Evolutionary conservation across 2,888 invertebrate genomes (phyloP).

Genomic region (Lasioglossum zephyrum): DNA sequence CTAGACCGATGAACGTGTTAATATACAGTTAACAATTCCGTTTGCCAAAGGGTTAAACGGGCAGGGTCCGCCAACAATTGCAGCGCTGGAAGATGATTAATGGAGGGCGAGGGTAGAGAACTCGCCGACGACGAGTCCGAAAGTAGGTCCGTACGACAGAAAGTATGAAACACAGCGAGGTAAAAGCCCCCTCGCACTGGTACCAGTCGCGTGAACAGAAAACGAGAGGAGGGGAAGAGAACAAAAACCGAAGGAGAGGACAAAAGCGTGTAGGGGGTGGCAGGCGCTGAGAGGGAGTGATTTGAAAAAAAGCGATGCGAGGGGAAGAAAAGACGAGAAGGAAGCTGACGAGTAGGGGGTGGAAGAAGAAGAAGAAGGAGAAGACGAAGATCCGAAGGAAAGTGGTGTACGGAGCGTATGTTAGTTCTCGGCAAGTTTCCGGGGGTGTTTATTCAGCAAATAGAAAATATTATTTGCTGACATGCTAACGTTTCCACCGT

Average conservation of each 20-base stretch:
- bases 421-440: conserved; percentile 26
- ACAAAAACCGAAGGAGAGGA: conserved; percentile 15
- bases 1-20: too few relatives aligned
- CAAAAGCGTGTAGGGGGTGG: conserved; percentile 41
- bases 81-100: conserved; percentile 55
- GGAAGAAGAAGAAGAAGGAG: neutral
- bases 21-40: neutral
- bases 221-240: conserved; percentile 18
- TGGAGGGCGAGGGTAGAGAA: conserved; percentile 23
- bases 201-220: conserved; percentile 53
- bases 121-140: conserved; percentile 51
- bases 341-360: neutral
- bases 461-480: conserved; percentile 22
- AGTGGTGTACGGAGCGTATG: conserved; percentile 49
- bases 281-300: conserved; percentile 15
- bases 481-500: conserved; percentile 9
- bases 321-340: neutral
- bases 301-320: conserved; percentile 34
- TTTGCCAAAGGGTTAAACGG: conserved; percentile 40
- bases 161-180: conserved; percentile 52
- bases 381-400: conserved; percentile 42
- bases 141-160: conserved; percentile 57
- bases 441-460: conserved; percentile 10
- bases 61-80: conserved; percentile 39
- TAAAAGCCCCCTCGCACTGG: conserved; percentile 64